Conservation (phyloP, 2,113 vertebrate genomes). For the Myodes glareolus region DNA sequence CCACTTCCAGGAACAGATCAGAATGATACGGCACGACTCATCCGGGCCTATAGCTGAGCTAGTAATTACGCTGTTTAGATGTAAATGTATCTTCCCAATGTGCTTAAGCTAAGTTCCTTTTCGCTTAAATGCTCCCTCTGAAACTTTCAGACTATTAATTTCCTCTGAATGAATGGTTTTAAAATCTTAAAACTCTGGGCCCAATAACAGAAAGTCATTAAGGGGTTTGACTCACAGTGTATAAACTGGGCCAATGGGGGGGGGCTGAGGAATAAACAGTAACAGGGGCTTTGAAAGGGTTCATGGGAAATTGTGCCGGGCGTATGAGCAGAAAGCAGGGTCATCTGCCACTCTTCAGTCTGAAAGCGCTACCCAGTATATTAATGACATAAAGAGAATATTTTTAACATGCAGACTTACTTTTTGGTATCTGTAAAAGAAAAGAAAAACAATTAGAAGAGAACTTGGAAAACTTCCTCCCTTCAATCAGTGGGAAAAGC, state of each 20-base stretch:
- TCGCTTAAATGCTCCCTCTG: slow-evolving; percentile 55
- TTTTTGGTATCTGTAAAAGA: slow-evolving; percentile 36
- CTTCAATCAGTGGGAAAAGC: slow-evolving; percentile 10
- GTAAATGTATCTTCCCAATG: slow-evolving; percentile 64
- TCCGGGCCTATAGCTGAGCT: not conserved
- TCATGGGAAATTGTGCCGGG: slow-evolving; percentile 15
- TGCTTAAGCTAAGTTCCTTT: slow-evolving; percentile 48
- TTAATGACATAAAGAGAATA: slow-evolving; percentile 39
- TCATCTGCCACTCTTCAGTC: not conserved
- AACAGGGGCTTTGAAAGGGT: not conserved
- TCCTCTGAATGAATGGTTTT: slow-evolving; percentile 58
- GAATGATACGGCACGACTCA: not conserved
- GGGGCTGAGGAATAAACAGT: slow-evolving; percentile 1
- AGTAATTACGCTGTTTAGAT: slow-evolving; percentile 71
- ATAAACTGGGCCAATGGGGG: not conserved
- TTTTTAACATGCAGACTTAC: slow-evolving; percentile 24
- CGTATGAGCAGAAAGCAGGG: slow-evolving; percentile 6
- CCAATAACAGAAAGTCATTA: slow-evolving; percentile 56
- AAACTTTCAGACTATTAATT: slow-evolving; percentile 64
- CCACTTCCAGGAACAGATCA: slow-evolving; percentile 12
- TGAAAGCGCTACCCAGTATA: slow-evolving; percentile 24
- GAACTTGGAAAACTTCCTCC: slow-evolving; percentile 53
- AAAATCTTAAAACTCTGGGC: slow-evolving; percentile 55
- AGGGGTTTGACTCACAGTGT: not conserved
- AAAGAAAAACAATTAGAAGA: slow-evolving; percentile 32